These are phyloP conservation scores for Sphaeramia orbicularis DNA, from an alignment of 2,797 vertebrate species.

Conservation along the genomic window DNA sequence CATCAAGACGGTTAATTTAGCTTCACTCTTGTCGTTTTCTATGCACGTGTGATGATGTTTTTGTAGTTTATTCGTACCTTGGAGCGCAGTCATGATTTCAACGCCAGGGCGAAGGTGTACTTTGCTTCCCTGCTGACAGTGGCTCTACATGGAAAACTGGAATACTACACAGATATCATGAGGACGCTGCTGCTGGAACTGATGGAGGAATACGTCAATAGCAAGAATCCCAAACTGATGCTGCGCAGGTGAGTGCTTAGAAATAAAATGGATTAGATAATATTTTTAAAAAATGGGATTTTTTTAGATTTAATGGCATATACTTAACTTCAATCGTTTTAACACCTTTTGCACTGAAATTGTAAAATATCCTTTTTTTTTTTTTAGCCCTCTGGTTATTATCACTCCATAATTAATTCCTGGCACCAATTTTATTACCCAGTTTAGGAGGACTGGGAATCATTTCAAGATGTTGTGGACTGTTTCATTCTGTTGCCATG, in stretches of 20 bases:
- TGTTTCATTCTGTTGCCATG: conserved; percentile 72
- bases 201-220: conserved; percentile 95
- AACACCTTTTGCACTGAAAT: conserved; percentile 14
- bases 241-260: conserved; percentile 89
- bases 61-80: conserved; percentile 95
- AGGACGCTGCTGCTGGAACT: conserved; percentile 94
- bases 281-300: neutral
- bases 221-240: conserved; percentile 99
- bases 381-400: conserved; percentile 40
- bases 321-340: neutral
- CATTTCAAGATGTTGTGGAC: conserved; percentile 58
- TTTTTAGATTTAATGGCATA: neutral
- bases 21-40: conserved; percentile 31
- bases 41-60: conserved; percentile 10
- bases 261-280: neutral
- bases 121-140: conserved; percentile 96
- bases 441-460: conserved; percentile 59
- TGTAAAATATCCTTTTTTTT: conserved; percentile 24
- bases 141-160: conserved; percentile 96
- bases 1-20: conserved; percentile 40
- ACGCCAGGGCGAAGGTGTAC: conserved; percentile 95
- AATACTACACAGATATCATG: conserved; percentile 99
- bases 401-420: conserved; percentile 44
- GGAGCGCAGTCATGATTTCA: conserved; percentile 95
- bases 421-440: conserved; percentile 44